Percentiles rank a stretch among this genome's conserved stretches.
Evolutionary conservation across 2,797 vertebrate species (phyloP).

Genomic region (Heteromormyrus szaboi): DNA sequence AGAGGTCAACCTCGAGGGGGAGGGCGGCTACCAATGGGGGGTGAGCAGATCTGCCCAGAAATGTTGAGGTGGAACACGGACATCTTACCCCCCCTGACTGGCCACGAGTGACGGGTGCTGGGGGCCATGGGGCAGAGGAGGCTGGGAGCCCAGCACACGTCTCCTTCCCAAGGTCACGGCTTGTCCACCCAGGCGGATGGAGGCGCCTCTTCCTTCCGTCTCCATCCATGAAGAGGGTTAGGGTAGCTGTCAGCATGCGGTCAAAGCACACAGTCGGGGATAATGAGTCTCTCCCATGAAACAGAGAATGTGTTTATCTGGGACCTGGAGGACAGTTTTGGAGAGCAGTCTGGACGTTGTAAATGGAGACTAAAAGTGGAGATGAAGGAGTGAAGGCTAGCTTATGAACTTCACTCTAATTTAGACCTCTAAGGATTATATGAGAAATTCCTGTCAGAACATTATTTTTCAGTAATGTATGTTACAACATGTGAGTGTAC

Average conservation of each 20-base stretch:
- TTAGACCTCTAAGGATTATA: background rate
- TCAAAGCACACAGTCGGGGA: background rate
- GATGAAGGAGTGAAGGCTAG: background rate
- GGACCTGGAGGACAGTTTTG: background rate
- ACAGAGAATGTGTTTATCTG: background rate
- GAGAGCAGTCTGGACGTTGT: background rate
- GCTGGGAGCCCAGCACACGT: conserved; percentile 37
- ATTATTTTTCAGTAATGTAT: background rate
- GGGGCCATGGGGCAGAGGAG: conserved; percentile 13
- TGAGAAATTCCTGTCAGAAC: background rate
- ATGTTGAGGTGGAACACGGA: background rate
- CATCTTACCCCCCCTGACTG: background rate
- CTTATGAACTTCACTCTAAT: background rate
- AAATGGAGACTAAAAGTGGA: background rate
- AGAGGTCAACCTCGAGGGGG: background rate
- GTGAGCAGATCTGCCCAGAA: background rate
- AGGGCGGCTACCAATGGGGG: background rate
- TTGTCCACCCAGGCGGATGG: conserved; percentile 38
- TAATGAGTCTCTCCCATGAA: background rate
- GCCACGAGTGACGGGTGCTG: conserved; percentile 6
- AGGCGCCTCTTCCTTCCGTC: background rate
- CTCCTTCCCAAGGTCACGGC: conserved; percentile 46
- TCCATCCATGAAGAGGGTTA: background rate
- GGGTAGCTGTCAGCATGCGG: background rate
- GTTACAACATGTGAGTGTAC: background rate